A percentile compares a stretch with the other conserved stretches of the same genome.
These are phyloP conservation scores for Stenodema calcarata DNA, from an alignment of 2,888 invertebrate species.

Conservation along the genomic window DNA sequence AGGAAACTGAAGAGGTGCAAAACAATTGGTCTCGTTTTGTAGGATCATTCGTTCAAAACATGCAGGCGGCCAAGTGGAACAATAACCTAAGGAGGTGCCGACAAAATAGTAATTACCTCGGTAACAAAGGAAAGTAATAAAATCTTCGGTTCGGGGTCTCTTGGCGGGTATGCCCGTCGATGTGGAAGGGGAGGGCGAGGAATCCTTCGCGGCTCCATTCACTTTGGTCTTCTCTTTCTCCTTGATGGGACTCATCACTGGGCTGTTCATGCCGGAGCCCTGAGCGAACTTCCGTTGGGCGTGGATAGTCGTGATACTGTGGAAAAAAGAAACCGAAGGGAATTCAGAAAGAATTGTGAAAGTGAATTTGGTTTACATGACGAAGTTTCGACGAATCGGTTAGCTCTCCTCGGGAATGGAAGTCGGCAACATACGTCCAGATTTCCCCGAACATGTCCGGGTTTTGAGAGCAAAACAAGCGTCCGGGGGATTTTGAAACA, in stretches of 20 bases:
- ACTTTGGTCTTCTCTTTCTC: conserved; percentile 61
- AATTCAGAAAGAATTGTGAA: too few species aligned
- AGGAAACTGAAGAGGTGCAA: neutral
- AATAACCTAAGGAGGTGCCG: neutral
- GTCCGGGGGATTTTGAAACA: too few species aligned
- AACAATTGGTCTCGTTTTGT: neutral
- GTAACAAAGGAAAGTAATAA: conserved; percentile 82
- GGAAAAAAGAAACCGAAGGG: neutral
- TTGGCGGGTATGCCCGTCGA: conserved; percentile 62
- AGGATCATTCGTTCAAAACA: neutral
- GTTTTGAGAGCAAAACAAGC: too few species aligned
- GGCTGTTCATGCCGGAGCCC: conserved; percentile 71
- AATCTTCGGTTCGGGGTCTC: conserved; percentile 84
- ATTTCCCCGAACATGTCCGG: too few species aligned
- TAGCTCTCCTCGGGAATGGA: too few species aligned
- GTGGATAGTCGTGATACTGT: conserved; percentile 71
- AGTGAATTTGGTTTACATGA: too few species aligned
- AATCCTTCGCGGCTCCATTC: conserved; percentile 55
- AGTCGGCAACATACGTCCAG: too few species aligned
- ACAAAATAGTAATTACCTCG: conserved; percentile 66
- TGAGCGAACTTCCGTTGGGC: conserved; percentile 89
- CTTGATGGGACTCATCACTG: conserved; percentile 65
- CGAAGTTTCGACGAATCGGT: too few species aligned
- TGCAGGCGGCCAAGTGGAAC: neutral
- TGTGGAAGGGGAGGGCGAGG: conserved; percentile 55